These are phyloP conservation scores for Paramormyrops kingsleyae DNA, from an alignment of 2,113 vertebrate genomes.

Conservation along the genomic window DNA sequence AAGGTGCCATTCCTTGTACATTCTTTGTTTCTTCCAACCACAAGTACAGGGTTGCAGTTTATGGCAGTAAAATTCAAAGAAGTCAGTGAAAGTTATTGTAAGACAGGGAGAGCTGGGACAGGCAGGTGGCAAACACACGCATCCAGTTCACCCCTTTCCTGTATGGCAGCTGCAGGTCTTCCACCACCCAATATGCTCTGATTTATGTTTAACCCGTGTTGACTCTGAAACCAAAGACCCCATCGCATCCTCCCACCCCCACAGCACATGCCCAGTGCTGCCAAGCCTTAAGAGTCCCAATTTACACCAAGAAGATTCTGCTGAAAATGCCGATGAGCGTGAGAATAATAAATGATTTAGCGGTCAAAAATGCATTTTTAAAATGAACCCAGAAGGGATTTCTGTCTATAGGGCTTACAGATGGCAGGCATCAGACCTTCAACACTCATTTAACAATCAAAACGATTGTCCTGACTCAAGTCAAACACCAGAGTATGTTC, in stretches of 20 bases:
- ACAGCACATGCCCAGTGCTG: too few species aligned
- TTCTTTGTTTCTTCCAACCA: neutral
- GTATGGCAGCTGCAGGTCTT: neutral
- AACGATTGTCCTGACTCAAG: too few species aligned
- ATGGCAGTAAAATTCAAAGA: neutral
- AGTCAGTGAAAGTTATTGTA: neutral
- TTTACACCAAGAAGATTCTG: too few species aligned
- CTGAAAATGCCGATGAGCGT: too few species aligned
- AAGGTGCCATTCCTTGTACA: neutral
- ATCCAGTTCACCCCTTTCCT: neutral
- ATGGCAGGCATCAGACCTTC: too few species aligned
- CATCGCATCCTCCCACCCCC: too few species aligned
- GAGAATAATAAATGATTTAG: neutral
- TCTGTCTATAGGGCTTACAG: too few species aligned
- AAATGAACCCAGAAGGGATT: too few species aligned
- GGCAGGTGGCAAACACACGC: neutral
- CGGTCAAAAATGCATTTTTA: neutral
- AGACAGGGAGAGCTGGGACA: neutral
- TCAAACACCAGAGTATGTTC: conserved; percentile 30
- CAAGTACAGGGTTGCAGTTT: neutral
- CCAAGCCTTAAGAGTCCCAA: too few species aligned
- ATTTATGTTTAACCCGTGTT: neutral
- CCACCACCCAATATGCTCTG: neutral
- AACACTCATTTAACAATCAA: too few species aligned
- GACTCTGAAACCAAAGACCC: neutral